Percentiles rank a stretch among this genome's conserved stretches.
Conservation (phyloP, 2,888 invertebrate genomes). For the Diplazon laetatorius region DNA sequence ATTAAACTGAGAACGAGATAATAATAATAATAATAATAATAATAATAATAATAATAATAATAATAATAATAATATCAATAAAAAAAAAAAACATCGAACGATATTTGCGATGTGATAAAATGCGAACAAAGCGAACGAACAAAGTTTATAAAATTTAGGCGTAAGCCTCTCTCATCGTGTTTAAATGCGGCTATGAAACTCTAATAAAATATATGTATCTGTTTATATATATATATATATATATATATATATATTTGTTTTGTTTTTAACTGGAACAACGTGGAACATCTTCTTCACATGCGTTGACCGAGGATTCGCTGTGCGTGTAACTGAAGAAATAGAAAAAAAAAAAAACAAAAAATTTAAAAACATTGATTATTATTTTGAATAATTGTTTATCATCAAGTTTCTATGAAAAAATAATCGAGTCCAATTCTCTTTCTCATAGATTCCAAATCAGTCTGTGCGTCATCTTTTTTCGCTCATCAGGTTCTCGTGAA, state of each 20-base stretch:
- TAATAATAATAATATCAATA: background rate
- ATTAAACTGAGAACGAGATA: too few relatives aligned
- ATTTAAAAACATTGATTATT: background rate
- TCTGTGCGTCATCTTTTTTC: too few relatives aligned
- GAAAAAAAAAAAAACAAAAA: slow-evolving; percentile 8
- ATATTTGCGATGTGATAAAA: too few relatives aligned
- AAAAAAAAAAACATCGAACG: background rate
- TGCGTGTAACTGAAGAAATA: slow-evolving; percentile 38
- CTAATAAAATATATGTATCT: slow-evolving; percentile 3
- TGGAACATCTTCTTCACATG: slow-evolving; percentile 13
- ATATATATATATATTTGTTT: too few relatives aligned
- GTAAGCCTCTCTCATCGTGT: slow-evolving; percentile 22
- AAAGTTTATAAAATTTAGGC: too few relatives aligned
- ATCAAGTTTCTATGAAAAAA: too few relatives aligned
- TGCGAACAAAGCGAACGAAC: background rate
- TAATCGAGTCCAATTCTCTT: too few relatives aligned
- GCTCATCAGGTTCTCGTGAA: too few relatives aligned
- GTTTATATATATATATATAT: too few relatives aligned
- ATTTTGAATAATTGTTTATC: background rate
- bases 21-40: too few relatives aligned
- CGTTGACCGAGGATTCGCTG: slow-evolving; percentile 31
- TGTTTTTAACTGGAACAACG: background rate
- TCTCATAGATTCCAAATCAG: too few relatives aligned
- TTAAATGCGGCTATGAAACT: background rate
- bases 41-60: too few relatives aligned